These are phyloP conservation scores for Hydrozoanthus gracilis DNA, from an alignment of 92 coral and sea anemone species.

Conservation along the genomic window DNA sequence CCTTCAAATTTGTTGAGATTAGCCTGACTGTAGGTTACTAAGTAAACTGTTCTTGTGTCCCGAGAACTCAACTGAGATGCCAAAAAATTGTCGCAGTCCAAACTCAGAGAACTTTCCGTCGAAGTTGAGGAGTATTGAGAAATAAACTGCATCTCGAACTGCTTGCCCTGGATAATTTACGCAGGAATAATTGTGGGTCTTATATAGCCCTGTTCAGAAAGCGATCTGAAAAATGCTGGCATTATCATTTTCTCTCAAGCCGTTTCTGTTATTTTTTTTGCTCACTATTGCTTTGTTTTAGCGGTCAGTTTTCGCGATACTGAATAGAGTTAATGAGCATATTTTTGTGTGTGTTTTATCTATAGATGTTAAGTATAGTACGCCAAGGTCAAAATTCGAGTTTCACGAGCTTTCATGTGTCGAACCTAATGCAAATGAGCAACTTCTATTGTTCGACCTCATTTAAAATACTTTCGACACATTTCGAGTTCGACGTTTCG, in stretches of 20 bases:
- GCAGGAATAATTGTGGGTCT: neutral
- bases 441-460: too few relatives aligned
- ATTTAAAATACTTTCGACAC: too few relatives aligned
- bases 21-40: slow-evolving; percentile 42
- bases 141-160: slow-evolving; percentile 22
- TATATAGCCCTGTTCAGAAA: neutral
- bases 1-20: slow-evolving; percentile 32
- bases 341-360: too few relatives aligned
- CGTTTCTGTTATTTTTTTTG: too few relatives aligned
- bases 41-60: neutral
- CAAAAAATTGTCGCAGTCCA: neutral
- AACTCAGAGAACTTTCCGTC: neutral
- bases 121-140: slow-evolving; percentile 30
- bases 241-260: neutral
- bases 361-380: too few relatives aligned
- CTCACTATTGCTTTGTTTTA: too few relatives aligned
- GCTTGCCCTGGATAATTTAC: neutral
- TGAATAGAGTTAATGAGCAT: too few relatives aligned
- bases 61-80: neutral
- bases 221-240: neutral
- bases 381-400: too few relatives aligned
- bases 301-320: too few relatives aligned
- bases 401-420: too few relatives aligned
- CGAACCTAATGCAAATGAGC: too few relatives aligned
- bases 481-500: too few relatives aligned